Conservation (phyloP, 2,888 invertebrate genomes). For the Muschampia plurimacula region DNA sequence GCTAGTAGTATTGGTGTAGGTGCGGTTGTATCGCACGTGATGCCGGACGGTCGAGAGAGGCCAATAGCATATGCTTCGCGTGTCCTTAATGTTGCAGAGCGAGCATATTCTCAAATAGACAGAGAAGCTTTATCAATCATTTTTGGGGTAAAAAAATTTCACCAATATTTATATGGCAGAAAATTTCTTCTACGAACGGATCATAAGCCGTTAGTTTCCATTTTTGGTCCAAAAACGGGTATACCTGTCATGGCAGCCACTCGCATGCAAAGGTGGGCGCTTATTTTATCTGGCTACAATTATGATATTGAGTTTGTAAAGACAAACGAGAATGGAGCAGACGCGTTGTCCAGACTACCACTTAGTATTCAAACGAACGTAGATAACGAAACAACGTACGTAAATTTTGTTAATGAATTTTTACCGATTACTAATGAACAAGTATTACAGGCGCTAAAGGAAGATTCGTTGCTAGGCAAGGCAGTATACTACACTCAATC, state of each 20-base stretch:
- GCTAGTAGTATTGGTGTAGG: slow-evolving; percentile 14
- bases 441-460: slow-evolving; percentile 27
- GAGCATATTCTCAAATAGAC: slow-evolving; percentile 5
- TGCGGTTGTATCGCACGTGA: slow-evolving; percentile 8
- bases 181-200: slow-evolving; percentile 4
- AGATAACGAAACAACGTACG: neutral
- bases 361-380: neutral
- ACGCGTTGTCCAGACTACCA: slow-evolving; percentile 1
- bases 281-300: slow-evolving; percentile 7
- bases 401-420: slow-evolving; percentile 18
- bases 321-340: neutral
- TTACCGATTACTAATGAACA: slow-evolving; percentile 28
- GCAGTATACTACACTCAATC: neutral
- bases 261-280: slow-evolving; percentile 3
- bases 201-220: slow-evolving; percentile 11
- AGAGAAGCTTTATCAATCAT: neutral
- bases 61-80: slow-evolving; percentile 7
- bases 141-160: slow-evolving; percentile 14
- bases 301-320: slow-evolving; percentile 9
- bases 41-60: neutral
- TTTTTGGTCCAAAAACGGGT: slow-evolving; percentile 8
- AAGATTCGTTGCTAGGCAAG: slow-evolving; percentile 26
- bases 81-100: neutral
- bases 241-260: slow-evolving; percentile 5
- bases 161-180: slow-evolving; percentile 8